Evolutionary conservation across 2,888 invertebrate species (phyloP).

Genomic region (Lycia hirtaria): DNA sequence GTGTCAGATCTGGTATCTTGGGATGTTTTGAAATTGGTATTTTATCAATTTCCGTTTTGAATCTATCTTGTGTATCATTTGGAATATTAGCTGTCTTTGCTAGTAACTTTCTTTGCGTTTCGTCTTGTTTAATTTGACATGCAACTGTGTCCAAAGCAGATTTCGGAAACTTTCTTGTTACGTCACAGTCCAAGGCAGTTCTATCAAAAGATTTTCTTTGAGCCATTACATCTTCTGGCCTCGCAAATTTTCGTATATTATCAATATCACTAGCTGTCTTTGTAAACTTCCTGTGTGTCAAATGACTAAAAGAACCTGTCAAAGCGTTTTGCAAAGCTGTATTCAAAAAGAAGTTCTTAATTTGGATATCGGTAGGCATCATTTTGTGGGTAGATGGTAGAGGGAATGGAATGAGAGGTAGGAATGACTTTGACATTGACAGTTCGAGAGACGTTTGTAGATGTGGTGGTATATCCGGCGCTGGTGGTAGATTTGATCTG

Average conservation of each 20-base stretch:
- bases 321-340: conserved; percentile 72
- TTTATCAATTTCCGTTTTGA: background rate
- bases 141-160: conserved; percentile 9
- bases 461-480: conserved; percentile 41
- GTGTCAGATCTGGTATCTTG: background rate
- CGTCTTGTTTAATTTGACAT: conserved; percentile 5
- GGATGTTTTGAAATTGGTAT: background rate
- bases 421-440: conserved; percentile 44
- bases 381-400: conserved; percentile 51
- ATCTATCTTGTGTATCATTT: background rate
- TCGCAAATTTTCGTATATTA: conserved; percentile 8
- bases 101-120: conserved; percentile 10
- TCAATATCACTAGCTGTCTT: conserved; percentile 13
- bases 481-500: conserved; percentile 63
- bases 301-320: conserved; percentile 61
- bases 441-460: conserved; percentile 45
- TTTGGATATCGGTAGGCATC: conserved; percentile 55
- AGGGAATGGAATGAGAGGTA: conserved; percentile 59
- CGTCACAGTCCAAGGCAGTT: background rate
- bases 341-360: conserved; percentile 71
- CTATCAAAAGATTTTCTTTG: background rate
- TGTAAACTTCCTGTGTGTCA: conserved; percentile 46
- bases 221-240: background rate
- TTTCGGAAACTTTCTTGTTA: conserved; percentile 32
- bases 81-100: conserved; percentile 9